Evolutionary conservation across 2,888 invertebrate species (phyloP).

Genomic region (Protonemura montana): DNA sequence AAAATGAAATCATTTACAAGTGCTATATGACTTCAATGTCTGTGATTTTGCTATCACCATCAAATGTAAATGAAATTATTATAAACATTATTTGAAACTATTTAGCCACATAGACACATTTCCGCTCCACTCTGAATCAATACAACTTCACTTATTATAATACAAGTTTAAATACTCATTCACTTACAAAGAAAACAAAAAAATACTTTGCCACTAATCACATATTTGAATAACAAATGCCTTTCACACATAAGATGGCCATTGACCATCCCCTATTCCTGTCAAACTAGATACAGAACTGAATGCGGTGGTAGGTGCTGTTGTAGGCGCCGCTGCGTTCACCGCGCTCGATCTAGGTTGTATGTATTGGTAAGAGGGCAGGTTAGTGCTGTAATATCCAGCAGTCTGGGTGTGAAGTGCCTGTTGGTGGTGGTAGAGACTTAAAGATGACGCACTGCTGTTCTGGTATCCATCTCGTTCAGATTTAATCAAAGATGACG

Average conservation of each 20-base stretch:
- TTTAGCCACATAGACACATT: no score
- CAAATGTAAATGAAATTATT: no score
- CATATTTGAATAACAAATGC: no score
- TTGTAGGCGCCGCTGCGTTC: background rate
- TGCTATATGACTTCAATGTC: no score
- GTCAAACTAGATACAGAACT: background rate
- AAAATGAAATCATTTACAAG: no score
- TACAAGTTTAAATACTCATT: no score
- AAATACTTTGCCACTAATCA: background rate
- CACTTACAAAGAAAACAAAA: background rate
- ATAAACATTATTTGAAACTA: no score
- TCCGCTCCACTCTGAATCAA: background rate
- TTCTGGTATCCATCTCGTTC: slow-evolving; percentile 55
- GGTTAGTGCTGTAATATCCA: slow-evolving; percentile 38
- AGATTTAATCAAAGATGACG: slow-evolving; percentile 50
- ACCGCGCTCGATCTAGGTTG: slow-evolving; percentile 29
- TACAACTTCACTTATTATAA: background rate
- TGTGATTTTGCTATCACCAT: no score
- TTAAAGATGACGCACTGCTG: background rate
- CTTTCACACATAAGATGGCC: background rate
- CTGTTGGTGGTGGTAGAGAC: slow-evolving; percentile 34
- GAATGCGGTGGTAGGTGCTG: background rate
- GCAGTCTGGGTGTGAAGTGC: slow-evolving; percentile 36
- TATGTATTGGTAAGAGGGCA: slow-evolving; percentile 46
- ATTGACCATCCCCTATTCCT: background rate